phyloP scores from a whole-genome alignment of 2,113 vertebrate genomes.

The Syngnathus scovelli region DNA sequence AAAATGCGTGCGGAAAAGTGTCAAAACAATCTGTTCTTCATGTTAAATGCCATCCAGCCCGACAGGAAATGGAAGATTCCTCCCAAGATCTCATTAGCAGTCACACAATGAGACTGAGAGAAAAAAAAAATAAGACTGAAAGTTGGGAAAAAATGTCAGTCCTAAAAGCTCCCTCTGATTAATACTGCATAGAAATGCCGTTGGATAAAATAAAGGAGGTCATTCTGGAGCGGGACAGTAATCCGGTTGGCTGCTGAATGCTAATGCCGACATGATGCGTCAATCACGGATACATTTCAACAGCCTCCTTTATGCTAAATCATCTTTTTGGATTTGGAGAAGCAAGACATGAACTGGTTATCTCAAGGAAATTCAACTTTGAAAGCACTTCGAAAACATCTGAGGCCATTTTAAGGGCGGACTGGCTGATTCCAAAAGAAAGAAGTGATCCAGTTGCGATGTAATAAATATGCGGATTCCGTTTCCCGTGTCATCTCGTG shows the following conservation, averaged over 20 bases:
- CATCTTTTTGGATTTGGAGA: too few relatives aligned
- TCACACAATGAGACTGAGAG: background rate
- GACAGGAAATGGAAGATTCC: background rate
- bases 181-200: background rate
- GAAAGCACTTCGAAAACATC: too few relatives aligned
- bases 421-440: too few relatives aligned
- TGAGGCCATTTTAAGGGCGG: too few relatives aligned
- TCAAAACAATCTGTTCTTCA: background rate
- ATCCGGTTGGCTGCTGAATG: background rate
- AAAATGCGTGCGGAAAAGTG: background rate
- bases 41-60: background rate
- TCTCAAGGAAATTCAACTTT: too few relatives aligned
- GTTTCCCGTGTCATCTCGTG: too few relatives aligned
- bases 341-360: too few relatives aligned
- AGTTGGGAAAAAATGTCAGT: background rate
- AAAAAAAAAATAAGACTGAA: background rate
- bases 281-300: background rate
- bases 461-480: too few relatives aligned
- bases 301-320: background rate
- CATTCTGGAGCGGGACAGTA: background rate
- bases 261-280: background rate
- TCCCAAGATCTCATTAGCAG: background rate
- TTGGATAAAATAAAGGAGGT: background rate
- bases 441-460: too few relatives aligned
- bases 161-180: background rate